Evolutionary conservation across 23 tunicate genomes (phyloP).

Genomic region (Oikopleura vanhoeffeni): DNA sequence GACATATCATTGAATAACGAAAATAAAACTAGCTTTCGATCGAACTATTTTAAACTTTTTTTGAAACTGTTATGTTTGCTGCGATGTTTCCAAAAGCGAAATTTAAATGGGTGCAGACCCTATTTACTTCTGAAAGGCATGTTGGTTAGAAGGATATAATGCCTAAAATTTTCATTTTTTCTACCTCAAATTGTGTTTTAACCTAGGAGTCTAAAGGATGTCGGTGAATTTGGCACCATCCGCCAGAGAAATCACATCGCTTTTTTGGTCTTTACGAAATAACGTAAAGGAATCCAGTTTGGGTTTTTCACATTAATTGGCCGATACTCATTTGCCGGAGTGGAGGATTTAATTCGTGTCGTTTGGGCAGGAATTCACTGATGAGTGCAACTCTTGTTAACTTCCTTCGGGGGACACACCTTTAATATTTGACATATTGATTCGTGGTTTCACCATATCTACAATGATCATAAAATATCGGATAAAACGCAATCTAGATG

Average conservation of each 20-base stretch:
- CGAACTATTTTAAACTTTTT: too few relatives aligned
- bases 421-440: neutral
- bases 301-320: conserved; percentile 35
- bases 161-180: too few relatives aligned
- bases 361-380: conserved; percentile 77
- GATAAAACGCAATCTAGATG: too few relatives aligned
- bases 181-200: conserved; percentile 28
- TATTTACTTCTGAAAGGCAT: too few relatives aligned
- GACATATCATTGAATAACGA: too few relatives aligned
- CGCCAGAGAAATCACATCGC: conserved; percentile 26
- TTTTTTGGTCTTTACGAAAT: conserved; percentile 28
- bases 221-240: conserved; percentile 20
- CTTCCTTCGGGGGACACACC: conserved; percentile 61
- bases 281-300: conserved; percentile 31
- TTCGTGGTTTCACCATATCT: too few relatives aligned
- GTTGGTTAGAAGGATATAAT: too few relatives aligned
- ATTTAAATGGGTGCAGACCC: too few relatives aligned
- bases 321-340: conserved; percentile 21
- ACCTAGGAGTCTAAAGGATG: conserved; percentile 44
- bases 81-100: too few relatives aligned
- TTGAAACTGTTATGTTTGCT: too few relatives aligned
- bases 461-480: too few relatives aligned
- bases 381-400: conserved; percentile 39
- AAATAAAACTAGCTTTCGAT: too few relatives aligned
- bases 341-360: conserved; percentile 60